Evolutionary conservation across 2,797 vertebrate genomes (phyloP).

Genomic region (Channa striata): DNA sequence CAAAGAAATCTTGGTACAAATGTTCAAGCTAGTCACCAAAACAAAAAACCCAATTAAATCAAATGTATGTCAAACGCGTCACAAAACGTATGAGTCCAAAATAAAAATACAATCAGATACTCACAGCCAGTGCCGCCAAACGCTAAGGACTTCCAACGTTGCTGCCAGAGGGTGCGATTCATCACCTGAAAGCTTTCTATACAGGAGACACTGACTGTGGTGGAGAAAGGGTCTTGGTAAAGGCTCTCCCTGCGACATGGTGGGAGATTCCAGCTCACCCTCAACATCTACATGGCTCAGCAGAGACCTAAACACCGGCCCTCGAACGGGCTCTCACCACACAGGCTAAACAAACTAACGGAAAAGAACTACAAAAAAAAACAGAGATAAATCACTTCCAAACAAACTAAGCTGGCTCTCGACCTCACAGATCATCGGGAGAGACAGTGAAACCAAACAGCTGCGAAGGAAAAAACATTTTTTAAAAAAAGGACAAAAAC

Average conservation of each 20-base stretch:
- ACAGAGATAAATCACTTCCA: constrained; percentile 66
- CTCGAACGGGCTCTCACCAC: constrained; percentile 60
- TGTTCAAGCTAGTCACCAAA: constrained; percentile 1
- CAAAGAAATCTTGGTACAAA: neutral
- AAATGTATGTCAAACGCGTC: constrained; percentile 18
- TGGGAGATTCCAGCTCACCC: constrained; percentile 89
- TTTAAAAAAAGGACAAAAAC: constrained; percentile 35
- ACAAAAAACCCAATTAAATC: neutral
- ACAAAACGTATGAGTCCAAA: neutral
- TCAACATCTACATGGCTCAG: constrained; percentile 84
- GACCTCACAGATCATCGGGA: constrained; percentile 50
- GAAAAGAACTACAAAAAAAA: constrained; percentile 16
- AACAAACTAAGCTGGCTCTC: constrained; percentile 54
- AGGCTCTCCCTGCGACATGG: constrained; percentile 73
- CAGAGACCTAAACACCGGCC: constrained; percentile 76
- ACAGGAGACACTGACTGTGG: constrained; percentile 59
- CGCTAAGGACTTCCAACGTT: constrained; percentile 57
- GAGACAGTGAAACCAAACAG: constrained; percentile 59
- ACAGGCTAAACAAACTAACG: constrained; percentile 62
- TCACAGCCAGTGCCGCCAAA: constrained; percentile 42
- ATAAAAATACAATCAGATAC: constrained; percentile 69
- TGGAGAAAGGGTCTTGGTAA: constrained; percentile 62
- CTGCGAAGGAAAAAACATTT: constrained; percentile 30
- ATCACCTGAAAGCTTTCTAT: constrained; percentile 49
- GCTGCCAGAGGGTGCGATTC: constrained; percentile 30